phyloP scores from a whole-genome alignment of 1,140 invertebrate species.

The Palaemon carinicauda region DNA sequence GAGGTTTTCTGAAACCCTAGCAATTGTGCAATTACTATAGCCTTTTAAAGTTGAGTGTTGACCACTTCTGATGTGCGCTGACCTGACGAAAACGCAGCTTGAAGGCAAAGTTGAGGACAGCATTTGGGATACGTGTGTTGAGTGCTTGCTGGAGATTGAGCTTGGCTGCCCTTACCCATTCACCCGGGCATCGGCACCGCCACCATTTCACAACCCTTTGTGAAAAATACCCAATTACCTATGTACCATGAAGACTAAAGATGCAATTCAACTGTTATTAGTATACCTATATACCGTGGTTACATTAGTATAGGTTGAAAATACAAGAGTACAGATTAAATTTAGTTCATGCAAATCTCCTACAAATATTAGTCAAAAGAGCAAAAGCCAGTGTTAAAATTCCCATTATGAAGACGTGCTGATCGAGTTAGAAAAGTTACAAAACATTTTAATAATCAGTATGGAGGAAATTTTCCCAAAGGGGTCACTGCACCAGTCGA shows the following conservation, averaged over 20 bases:
- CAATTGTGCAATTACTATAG: slow-evolving; percentile 19
- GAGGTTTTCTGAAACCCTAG: neutral
- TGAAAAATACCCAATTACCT: slow-evolving; percentile 26
- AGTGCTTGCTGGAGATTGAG: slow-evolving; percentile 88
- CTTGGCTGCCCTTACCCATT: slow-evolving; percentile 80
- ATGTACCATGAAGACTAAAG: no score
- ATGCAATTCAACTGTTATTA: no score
- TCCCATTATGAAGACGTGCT: no score
- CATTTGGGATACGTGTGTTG: slow-evolving; percentile 85
- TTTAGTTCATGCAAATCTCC: no score
- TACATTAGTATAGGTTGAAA: no score
- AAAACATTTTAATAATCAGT: no score
- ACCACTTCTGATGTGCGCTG: slow-evolving; percentile 32
- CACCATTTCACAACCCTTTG: slow-evolving; percentile 80
- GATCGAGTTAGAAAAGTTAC: no score
- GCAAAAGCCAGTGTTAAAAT: no score
- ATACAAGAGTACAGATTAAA: no score
- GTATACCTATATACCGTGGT: no score
- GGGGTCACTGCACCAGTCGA: slow-evolving; percentile 43
- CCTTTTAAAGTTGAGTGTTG: neutral
- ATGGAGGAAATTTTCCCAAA: slow-evolving; percentile 13
- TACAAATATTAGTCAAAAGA: no score
- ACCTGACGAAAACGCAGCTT: slow-evolving; percentile 70
- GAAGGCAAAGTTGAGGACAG: slow-evolving; percentile 88
- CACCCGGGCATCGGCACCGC: slow-evolving; percentile 86